Evolutionary conservation across 2,888 invertebrate species (phyloP).

Genomic region (Napeogenes sylphis): DNA sequence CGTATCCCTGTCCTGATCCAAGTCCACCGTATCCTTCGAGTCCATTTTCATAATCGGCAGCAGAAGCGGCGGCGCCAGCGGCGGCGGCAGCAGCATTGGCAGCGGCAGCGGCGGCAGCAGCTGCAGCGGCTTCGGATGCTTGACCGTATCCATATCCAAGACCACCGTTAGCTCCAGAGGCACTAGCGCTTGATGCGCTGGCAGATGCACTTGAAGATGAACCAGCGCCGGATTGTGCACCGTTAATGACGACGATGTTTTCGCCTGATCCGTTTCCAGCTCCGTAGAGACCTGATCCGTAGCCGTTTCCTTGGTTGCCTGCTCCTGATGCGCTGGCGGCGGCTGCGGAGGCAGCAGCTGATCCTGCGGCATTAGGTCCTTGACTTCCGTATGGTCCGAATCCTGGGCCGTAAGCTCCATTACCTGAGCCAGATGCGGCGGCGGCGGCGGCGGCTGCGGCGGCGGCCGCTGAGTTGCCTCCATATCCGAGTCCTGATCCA

Average conservation of each 20-base stretch:
- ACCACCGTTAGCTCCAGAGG: constrained; percentile 5
- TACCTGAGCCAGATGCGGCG: constrained; percentile 1
- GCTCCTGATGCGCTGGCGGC: constrained; percentile 3
- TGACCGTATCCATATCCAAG: not conserved
- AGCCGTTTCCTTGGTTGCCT: not conserved
- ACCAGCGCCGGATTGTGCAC: constrained; percentile 6
- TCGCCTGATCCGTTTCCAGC: constrained; percentile 2
- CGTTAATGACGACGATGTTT: constrained; percentile 5
- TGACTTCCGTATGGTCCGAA: constrained; percentile 3
- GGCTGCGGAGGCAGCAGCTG: constrained; percentile 14
- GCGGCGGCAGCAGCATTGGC: not conserved
- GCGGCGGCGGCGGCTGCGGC: constrained; percentile 17
- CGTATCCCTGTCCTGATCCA: constrained; percentile 3
- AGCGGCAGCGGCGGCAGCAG: constrained; percentile 1
- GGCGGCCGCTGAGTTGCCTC: not conserved
- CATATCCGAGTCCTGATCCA: constrained; percentile 13
- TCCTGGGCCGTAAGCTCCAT: constrained; percentile 1
- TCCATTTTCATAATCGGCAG: no score
- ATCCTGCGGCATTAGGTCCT: constrained; percentile 13
- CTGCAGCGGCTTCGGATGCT: not conserved
- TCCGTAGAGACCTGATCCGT: not conserved
- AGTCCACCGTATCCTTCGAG: not conserved
- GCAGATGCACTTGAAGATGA: constrained; percentile 12
- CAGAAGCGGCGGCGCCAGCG: not conserved
- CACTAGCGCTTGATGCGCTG: constrained; percentile 1